phyloP scores from a whole-genome alignment of 2,888 invertebrate species.

The Cataglyphis rosenhaueri region DNA sequence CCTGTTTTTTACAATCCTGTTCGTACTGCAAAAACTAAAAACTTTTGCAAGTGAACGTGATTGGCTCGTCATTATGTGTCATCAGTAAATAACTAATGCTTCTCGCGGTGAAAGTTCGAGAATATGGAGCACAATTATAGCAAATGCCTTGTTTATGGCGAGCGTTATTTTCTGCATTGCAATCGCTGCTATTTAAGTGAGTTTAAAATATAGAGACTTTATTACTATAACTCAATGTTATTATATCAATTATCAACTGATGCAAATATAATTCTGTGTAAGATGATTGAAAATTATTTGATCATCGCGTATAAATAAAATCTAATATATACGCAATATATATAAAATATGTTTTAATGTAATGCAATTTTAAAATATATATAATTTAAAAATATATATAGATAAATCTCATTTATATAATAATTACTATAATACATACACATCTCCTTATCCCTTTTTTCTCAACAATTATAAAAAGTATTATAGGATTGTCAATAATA shows the following conservation, averaged over 20 bases:
- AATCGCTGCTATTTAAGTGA: not conserved
- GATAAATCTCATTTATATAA: conserved; percentile 1
- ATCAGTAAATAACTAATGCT: conserved; percentile 41
- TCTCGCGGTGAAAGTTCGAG: conserved; percentile 39
- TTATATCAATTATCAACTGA: not conserved
- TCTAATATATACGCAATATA: not conserved
- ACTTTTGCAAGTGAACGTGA: conserved; percentile 26
- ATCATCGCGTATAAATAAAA: not conserved
- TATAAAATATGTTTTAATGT: not conserved
- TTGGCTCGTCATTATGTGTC: conserved; percentile 35
- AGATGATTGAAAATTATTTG: not conserved
- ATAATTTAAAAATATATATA: not conserved
- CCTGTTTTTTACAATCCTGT: not conserved
- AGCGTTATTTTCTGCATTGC: conserved; percentile 39
- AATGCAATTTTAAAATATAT: not conserved
- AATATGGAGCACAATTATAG: conserved; percentile 51
- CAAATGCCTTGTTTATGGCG: conserved; percentile 40
- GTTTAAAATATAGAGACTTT: not conserved
- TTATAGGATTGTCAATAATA: not conserved
- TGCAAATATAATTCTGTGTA: conserved; percentile 4
- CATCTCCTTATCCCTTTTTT: not conserved
- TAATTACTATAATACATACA: not conserved
- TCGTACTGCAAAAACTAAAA: conserved; percentile 1
- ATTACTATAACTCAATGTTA: not conserved
- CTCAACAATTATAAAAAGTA: not conserved